A percentile compares a stretch with the other conserved stretches of the same genome.
Evolutionary conservation across 2,797 vertebrate genomes (phyloP).

Genomic region (Lycodopsis pacificus): DNA sequence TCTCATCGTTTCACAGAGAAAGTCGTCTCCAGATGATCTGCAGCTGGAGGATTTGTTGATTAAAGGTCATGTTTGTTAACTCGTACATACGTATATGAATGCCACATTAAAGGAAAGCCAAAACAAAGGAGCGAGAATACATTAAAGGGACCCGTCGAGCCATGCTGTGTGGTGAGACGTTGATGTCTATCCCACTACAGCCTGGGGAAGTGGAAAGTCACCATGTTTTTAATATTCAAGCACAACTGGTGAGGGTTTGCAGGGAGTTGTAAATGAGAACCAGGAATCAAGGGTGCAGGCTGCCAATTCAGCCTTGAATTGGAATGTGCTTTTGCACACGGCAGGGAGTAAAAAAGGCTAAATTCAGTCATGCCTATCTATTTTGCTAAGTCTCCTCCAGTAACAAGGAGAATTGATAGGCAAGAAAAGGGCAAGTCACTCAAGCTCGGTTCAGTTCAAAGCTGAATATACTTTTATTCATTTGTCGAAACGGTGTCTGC

Average conservation of each 20-base stretch:
- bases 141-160: not conserved
- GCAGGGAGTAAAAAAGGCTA: constrained; percentile 10
- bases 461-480: constrained; percentile 1
- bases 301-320: constrained; percentile 52
- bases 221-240: constrained; percentile 39
- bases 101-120: constrained; percentile 29
- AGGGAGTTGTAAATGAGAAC: constrained; percentile 43
- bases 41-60: constrained; percentile 15
- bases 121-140: constrained; percentile 3
- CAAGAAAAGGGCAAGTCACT: constrained; percentile 40
- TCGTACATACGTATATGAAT: constrained; percentile 20
- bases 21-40: constrained; percentile 26
- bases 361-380: too few relatives aligned
- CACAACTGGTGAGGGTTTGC: constrained; percentile 22
- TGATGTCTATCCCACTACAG: constrained; percentile 8
- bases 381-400: constrained; percentile 37
- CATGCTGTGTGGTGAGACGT: not conserved
- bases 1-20: constrained; percentile 41
- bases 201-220: constrained; percentile 18
- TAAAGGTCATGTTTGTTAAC: constrained; percentile 47
- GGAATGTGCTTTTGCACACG: constrained; percentile 51
- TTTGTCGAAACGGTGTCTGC: not conserved
- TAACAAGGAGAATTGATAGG: constrained; percentile 30
- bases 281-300: constrained; percentile 45
- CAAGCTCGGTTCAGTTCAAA: constrained; percentile 12